Conservation (phyloP, 2,113 vertebrate species). For the Cynopterus brachyotis region DNA sequence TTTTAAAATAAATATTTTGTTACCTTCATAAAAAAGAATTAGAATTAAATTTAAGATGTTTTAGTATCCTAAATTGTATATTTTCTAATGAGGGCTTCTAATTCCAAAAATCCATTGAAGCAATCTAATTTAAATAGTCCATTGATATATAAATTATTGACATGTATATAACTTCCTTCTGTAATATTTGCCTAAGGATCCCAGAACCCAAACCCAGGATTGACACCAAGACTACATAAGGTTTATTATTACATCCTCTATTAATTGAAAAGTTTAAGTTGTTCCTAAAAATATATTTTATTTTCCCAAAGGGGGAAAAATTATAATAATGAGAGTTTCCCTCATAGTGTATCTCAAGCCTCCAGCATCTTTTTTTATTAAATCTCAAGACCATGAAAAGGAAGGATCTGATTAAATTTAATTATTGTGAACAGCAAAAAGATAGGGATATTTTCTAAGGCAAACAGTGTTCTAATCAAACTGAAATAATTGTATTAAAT, state of each 20-base stretch:
- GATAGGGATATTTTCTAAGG: conserved; percentile 38
- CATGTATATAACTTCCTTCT: neutral
- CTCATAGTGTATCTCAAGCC: neutral
- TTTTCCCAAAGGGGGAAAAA: neutral
- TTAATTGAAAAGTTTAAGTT: conserved; percentile 25
- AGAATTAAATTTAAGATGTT: neutral
- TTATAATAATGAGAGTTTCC: conserved; percentile 31
- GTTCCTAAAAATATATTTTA: neutral
- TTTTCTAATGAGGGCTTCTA: neutral
- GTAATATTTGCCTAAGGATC: neutral
- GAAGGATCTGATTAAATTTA: conserved; percentile 58
- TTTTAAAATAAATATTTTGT: neutral
- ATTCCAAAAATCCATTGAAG: neutral
- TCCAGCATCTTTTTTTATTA: conserved; percentile 41
- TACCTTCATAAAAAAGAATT: neutral
- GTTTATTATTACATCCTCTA: neutral
- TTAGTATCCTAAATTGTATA: neutral
- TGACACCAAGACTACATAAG: neutral
- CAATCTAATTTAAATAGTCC: neutral
- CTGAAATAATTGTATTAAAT: conserved; percentile 40
- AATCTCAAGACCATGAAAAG: conserved; percentile 45
- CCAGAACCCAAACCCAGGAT: neutral
- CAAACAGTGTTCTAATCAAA: conserved; percentile 54
- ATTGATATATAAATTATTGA: neutral
- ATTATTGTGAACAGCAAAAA: conserved; percentile 47